Evolutionary conservation across 1,140 invertebrate species (phyloP), one percentile per base, ranked within the genome.

Genomic region (Drosophila orena): DNA sequence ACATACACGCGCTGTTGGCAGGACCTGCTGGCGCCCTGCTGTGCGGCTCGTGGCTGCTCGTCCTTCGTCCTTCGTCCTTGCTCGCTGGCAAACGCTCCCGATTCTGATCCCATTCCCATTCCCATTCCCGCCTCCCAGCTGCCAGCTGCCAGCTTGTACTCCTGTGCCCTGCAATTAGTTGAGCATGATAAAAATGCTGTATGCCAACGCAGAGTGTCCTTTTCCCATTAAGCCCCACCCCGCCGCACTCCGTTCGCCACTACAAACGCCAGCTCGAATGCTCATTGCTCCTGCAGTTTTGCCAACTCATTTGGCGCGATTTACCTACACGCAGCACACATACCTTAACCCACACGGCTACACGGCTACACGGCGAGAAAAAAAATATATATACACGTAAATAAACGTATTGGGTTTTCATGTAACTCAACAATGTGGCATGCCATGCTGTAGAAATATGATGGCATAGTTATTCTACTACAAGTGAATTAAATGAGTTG

Each of bases 151-250:
- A 11, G 24, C 43, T 46, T 35, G 27, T 68, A 43, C 65, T 46
- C 47, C 49, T 43, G 46, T 55, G 59, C 57, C 52, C 70, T 79
- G 79, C 83, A 86, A 86, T 86, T 86, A 86, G 83, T 86, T 83
- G 61, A 62, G 61, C 75, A 69, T 78, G 79, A 86, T 88, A 88
- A 81, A 85, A 88, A 86, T 83, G 79, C 56, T 79, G 55, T 72
- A 35, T 66, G 40, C 54, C 47, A 27, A 27, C 47, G 38, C 40
- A 37, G 47, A 27, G 30, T 54, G 40, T 54, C 66, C 38, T 47
- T 50, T 38, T 47, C 27, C 40, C 24, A 52, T 52, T 52, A 52
- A 17, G n/a, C 7, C 11, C 27, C 4, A n/a, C 42, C 27, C 42
- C 53, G 24, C 34, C 42, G 22, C 35, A 37, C 42, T 30, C 44